These are phyloP conservation scores for Xenotilapia caudafasciata DNA, from an alignment of 2,113 vertebrate genomes.

Conservation along the genomic window DNA sequence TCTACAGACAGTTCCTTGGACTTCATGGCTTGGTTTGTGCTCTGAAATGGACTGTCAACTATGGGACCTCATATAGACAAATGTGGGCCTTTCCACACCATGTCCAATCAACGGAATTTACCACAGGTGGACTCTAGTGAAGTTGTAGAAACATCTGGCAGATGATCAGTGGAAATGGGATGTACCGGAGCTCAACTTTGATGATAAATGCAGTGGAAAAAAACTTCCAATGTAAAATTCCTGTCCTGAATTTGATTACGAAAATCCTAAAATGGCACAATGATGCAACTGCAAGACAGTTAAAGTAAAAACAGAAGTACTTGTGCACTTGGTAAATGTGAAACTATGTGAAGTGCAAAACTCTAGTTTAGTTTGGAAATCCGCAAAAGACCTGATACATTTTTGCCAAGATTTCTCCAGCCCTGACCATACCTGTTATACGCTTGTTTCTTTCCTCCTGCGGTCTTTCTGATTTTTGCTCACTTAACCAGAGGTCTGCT, in stretches of 20 bases:
- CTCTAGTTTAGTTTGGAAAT: neutral
- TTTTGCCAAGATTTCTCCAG: neutral
- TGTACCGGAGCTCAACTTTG: neutral
- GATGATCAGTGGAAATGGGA: neutral
- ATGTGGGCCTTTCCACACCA: neutral
- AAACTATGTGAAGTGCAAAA: neutral
- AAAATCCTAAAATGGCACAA: neutral
- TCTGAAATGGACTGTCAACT: neutral
- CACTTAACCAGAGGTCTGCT: neutral
- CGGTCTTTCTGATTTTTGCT: neutral
- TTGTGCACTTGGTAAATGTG: neutral
- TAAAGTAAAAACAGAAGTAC: neutral
- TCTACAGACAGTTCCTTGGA: neutral
- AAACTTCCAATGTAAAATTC: neutral
- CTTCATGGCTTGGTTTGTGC: neutral
- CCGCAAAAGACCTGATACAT: neutral
- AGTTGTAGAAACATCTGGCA: neutral
- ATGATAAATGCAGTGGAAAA: neutral
- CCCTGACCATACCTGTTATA: neutral
- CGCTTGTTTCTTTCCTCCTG: neutral
- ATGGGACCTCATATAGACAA: neutral
- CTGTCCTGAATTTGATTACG: neutral
- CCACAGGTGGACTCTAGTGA: neutral
- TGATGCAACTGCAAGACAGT: neutral
- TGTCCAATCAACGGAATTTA: rapidly evolving